Base-by-base conservation (phyloP, 2,888 invertebrate genomes). In the Hypomecis atomaria region DNA sequence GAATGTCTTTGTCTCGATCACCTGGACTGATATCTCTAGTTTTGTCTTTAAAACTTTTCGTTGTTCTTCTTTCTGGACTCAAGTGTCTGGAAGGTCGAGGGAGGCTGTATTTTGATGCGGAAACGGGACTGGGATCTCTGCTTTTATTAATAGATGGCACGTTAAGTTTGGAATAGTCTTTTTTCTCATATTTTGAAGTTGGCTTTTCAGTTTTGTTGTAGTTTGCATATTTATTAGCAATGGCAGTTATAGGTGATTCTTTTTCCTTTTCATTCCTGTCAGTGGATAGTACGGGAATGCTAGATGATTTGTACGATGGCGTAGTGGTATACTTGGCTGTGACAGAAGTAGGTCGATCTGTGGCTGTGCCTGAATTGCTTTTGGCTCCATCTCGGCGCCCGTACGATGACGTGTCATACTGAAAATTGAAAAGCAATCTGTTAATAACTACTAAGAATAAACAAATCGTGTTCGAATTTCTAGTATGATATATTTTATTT, bases 101-200 rank as follows among this genome's bases (percentile, higher is more conserved):
- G 67, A 89, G 77, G 73, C 84, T 86, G 67, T 92, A 93, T 77
- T 90, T 91, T 44, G 90, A 87, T 58, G 87, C 83, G 66, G 90
- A 85, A 59, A 90, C 86, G 4, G 94, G 94, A 79, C 94, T 94
- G 4, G 94, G 93, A 73, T 94, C 94, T 74, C 94, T 89, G 67
- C 93, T 94, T 78, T 86, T 86, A 23, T 67, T 86, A 44, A 84
- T 74, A 3, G 84, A 78, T 37, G 92, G 89, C 59, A 88, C 77
- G 6, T 82, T 78, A 5, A 90, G 82, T 76, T 91, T 91, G 1
- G 93, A 89, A 76, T 94, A 95, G 71, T 90, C 89, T 78, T 90
- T 91, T 69, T 89, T 91, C 63, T 91, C 91, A 70, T 86, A 89
- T 74, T 86, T 89, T 2, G 79, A 77, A 9, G 74, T 62, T 4